These are phyloP conservation scores for Pseudorasbora parva DNA, from an alignment of 2,113 vertebrate genomes.

Conservation along the genomic window DNA sequence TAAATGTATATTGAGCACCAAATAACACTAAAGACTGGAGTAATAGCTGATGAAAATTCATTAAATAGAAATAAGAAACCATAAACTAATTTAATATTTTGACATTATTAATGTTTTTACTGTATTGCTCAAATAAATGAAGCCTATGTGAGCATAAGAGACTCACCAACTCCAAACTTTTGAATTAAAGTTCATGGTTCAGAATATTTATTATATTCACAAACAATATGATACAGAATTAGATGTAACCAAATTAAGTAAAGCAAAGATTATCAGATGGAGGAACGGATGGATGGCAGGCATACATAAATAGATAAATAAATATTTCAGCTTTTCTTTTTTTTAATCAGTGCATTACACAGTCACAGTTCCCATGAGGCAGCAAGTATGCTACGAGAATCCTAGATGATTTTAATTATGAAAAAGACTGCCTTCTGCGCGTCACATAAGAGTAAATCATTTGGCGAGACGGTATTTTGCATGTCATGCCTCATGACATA, in stretches of 20 bases:
- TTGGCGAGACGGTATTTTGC: constrained; percentile 7
- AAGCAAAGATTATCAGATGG: too few species aligned
- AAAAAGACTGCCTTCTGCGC: not conserved
- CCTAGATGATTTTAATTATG: not conserved
- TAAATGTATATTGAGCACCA: too few species aligned
- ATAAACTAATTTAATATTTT: too few species aligned
- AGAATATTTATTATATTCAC: too few species aligned
- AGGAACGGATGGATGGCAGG: too few species aligned
- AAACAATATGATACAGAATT: too few species aligned
- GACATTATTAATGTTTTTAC: too few species aligned
- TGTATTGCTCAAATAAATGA: not conserved
- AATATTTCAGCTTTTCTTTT: not conserved
- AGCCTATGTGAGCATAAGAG: not conserved
- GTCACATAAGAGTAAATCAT: not conserved
- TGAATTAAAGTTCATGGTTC: too few species aligned
- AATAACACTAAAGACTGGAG: not conserved
- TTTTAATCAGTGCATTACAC: not conserved
- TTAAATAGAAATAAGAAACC: too few species aligned
- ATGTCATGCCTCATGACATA: not conserved
- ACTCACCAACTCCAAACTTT: too few species aligned
- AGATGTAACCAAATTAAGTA: too few species aligned
- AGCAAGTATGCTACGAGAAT: not conserved
- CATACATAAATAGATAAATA: not conserved
- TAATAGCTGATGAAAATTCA: not conserved
- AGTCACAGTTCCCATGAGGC: not conserved